phyloP scores from a whole-genome alignment of 1,140 invertebrate species.

The Druon quercuslanigerum region DNA sequence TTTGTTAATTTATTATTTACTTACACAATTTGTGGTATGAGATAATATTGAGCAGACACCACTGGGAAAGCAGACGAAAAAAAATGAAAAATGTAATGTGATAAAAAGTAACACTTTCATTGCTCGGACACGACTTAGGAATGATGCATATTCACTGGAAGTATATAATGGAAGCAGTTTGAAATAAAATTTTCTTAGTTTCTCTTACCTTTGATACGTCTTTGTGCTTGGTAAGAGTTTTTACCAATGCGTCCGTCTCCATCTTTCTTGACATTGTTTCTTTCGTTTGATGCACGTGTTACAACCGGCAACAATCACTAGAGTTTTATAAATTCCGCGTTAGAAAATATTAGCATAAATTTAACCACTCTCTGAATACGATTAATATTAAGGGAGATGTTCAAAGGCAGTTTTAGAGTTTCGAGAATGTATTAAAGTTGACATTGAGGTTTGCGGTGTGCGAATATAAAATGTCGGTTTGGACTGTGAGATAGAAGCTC shows the following conservation, averaged over 20 bases:
- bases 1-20: no score
- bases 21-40: no score
- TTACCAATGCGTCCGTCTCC: slow-evolving; percentile 13
- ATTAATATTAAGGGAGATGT: neutral
- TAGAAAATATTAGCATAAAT: neutral
- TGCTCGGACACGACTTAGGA: neutral
- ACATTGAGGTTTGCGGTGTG: neutral
- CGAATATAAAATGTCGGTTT: slow-evolving; percentile 5
- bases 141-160: neutral
- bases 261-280: slow-evolving; percentile 23
- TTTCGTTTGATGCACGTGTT: slow-evolving; percentile 6
- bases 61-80: no score
- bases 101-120: no score
- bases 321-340: neutral
- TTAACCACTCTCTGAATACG: neutral
- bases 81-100: no score
- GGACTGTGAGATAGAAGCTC: neutral
- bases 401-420: neutral
- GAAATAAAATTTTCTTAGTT: neutral
- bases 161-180: neutral
- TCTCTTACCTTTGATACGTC: neutral
- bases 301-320: neutral
- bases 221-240: slow-evolving; percentile 5
- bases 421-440: neutral
- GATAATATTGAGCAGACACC: no score